Evolutionary conservation across 2,113 vertebrate species (phyloP).

Genomic region (Platysternon megacephalum): DNA sequence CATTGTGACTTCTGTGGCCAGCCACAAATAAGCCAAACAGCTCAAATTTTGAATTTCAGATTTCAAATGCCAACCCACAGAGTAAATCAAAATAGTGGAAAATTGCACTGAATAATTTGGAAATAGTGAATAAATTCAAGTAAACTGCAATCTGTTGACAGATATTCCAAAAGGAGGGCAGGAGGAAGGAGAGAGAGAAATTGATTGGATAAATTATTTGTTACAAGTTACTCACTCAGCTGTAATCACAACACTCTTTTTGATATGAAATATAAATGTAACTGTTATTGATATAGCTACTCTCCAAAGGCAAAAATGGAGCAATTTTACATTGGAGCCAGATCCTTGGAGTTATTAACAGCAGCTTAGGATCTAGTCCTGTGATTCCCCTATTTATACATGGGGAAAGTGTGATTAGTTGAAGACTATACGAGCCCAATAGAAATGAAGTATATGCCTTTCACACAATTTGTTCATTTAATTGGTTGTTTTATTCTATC

Average conservation of each 20-base stretch:
- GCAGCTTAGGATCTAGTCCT: not conserved
- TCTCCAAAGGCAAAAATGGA: not conserved
- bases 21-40: not conserved
- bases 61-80: not conserved
- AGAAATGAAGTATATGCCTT: not conserved
- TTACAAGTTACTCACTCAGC: not conserved
- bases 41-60: not conserved
- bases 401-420: not conserved
- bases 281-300: not conserved
- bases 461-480: not conserved
- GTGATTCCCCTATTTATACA: not conserved
- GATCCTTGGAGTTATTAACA: not conserved
- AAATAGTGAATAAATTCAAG: not conserved
- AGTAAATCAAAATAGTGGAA: not conserved
- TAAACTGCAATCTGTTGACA: not conserved
- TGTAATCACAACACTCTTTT: not conserved
- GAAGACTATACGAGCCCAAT: not conserved
- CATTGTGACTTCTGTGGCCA: not conserved
- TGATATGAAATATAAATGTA: not conserved
- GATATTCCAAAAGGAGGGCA: not conserved
- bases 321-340: not conserved
- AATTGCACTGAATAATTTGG: not conserved
- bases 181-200: not conserved
- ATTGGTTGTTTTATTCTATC: not conserved
- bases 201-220: not conserved